A percentile compares a stretch with the other conserved stretches of the same genome.
Conservation (phyloP, 2,888 invertebrate species). For the Unio delphinus region DNA sequence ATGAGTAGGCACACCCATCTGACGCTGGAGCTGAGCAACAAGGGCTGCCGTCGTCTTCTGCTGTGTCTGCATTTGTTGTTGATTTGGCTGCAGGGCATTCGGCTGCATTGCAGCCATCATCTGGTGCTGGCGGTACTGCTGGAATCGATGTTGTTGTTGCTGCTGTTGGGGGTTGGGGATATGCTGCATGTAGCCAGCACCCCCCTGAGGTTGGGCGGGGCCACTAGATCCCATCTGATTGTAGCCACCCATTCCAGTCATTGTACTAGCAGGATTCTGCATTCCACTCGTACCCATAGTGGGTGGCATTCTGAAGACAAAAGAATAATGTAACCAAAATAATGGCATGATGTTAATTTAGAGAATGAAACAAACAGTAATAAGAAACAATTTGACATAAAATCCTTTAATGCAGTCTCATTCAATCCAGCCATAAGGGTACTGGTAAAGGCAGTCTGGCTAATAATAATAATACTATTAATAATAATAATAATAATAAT, state of each 20-base stretch:
- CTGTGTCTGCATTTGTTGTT: slow-evolving; percentile 67
- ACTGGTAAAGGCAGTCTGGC: no score
- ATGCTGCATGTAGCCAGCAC: slow-evolving; percentile 38
- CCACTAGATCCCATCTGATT: slow-evolving; percentile 58
- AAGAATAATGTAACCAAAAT: no score
- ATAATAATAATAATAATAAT: no score
- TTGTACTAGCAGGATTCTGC: slow-evolving; percentile 22
- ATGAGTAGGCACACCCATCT: slow-evolving; percentile 36
- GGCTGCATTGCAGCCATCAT: slow-evolving; percentile 18
- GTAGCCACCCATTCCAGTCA: slow-evolving; percentile 46
- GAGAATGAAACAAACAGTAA: no score
- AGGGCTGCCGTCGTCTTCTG: slow-evolving; percentile 68
- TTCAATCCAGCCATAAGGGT: no score
- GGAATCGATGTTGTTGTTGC: slow-evolving; percentile 60
- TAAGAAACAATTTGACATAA: no score
- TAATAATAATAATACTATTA: no score
- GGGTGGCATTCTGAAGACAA: slow-evolving; percentile 26
- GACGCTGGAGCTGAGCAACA: slow-evolving; percentile 57
- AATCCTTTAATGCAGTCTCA: no score
- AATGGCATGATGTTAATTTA: no score
- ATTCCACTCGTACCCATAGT: slow-evolving; percentile 25
- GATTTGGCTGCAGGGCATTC: slow-evolving; percentile 55
- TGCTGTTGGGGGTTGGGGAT: slow-evolving; percentile 58
- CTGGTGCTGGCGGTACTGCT: slow-evolving; percentile 62
- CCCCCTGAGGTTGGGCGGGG: slow-evolving; percentile 28